Evolutionary conservation across 2,888 invertebrate species (phyloP).

Genomic region (Eupithecia tripunctaria): DNA sequence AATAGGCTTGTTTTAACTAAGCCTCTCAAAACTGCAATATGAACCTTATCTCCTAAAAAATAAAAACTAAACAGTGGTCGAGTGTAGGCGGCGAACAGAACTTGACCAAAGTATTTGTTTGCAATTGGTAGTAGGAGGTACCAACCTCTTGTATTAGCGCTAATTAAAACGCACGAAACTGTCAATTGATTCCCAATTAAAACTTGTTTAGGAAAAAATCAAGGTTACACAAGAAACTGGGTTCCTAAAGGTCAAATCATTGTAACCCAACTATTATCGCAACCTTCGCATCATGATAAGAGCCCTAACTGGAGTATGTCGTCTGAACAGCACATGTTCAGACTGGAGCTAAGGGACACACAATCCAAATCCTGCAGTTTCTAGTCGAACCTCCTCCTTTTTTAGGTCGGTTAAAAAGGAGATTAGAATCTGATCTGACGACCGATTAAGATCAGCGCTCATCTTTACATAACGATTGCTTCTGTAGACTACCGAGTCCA

Average conservation of each 20-base stretch:
- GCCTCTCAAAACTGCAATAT: background rate
- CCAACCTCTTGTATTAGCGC: conserved; percentile 17
- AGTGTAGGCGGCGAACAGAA: background rate
- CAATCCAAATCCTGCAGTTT: no score
- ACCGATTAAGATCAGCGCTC: background rate
- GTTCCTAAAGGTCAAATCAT: background rate
- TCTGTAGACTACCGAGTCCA: background rate
- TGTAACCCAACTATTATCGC: background rate
- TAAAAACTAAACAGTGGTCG: background rate
- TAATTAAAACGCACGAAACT: conserved; percentile 21
- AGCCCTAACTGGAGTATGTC: no score
- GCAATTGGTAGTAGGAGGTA: conserved; percentile 26
- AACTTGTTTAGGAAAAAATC: background rate
- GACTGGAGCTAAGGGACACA: no score
- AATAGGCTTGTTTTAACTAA: background rate
- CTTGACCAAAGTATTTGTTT: conserved; percentile 13
- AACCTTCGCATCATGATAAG: no score
- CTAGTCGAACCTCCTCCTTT: no score
- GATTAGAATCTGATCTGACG: no score
- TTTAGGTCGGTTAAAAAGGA: no score
- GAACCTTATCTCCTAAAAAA: background rate
- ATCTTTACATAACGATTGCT: background rate
- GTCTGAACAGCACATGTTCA: no score
- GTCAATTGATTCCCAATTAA: conserved; percentile 16
- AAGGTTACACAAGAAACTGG: background rate